A percentile compares a stretch with the other conserved stretches of the same genome.
These are phyloP conservation scores for Rhabdophis nuchalis DNA, from an alignment of 2,797 vertebrate species.

Conservation along the genomic window DNA sequence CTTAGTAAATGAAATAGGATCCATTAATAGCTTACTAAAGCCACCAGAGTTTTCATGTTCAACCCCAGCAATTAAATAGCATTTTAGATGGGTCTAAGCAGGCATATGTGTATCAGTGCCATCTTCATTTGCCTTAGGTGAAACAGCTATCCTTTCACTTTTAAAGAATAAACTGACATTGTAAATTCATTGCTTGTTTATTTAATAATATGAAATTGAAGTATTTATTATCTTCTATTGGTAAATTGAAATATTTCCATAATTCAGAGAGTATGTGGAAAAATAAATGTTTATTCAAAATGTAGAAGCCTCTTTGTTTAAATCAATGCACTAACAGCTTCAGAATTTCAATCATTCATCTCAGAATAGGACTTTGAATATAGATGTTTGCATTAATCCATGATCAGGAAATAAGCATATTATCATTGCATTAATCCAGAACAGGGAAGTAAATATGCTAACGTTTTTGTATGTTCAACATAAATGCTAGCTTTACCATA, in stretches of 20 bases:
- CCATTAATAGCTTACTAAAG: not conserved
- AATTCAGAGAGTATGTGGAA: not conserved
- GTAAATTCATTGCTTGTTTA: not conserved
- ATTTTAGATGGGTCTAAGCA: not conserved
- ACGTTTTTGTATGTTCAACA: not conserved
- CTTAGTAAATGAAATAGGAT: not conserved
- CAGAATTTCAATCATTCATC: not conserved
- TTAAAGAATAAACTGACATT: not conserved
- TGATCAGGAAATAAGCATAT: not conserved
- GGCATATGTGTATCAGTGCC: not conserved
- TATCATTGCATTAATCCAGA: not conserved
- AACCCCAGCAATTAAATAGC: not conserved
- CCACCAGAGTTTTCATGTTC: not conserved
- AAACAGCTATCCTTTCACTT: not conserved
- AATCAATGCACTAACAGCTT: not conserved
- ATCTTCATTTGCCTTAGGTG: not conserved
- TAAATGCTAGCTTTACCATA: not conserved
- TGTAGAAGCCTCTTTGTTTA: slow-evolving; percentile 1
- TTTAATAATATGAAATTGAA: slow-evolving; percentile 22
- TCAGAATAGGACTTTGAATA: not conserved
- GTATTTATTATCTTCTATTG: not conserved
- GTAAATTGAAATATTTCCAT: slow-evolving; percentile 12
- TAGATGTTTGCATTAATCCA: not conserved
- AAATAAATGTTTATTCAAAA: not conserved
- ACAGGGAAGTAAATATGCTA: not conserved